These are phyloP conservation scores for Cydia pomonella DNA, from an alignment of 1,140 invertebrate genomes.

Conservation along the genomic window DNA sequence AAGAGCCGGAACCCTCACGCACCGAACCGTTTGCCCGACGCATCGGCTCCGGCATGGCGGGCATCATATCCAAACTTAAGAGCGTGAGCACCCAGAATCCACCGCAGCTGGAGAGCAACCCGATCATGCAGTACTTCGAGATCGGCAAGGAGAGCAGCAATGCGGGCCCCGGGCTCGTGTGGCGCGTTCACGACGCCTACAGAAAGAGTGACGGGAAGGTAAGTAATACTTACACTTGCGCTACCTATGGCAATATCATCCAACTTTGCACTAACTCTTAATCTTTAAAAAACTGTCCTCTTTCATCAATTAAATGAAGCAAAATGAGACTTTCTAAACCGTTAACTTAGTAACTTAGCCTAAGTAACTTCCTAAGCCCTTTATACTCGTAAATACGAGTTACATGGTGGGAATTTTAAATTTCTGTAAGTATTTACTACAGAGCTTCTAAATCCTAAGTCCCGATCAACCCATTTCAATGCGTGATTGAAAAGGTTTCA, in stretches of 20 bases:
- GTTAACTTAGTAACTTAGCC: no score
- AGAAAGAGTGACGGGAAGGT: constrained; percentile 95
- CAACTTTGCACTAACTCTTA: not conserved
- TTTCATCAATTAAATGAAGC: no score
- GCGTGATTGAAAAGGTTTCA: no score
- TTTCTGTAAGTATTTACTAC: no score
- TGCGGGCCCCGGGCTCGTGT: constrained; percentile 94
- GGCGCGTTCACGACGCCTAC: constrained; percentile 95
- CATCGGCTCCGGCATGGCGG: constrained; percentile 61
- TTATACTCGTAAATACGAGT: no score
- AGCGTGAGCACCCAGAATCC: constrained; percentile 77
- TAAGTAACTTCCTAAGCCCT: no score
- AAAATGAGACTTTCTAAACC: no score
- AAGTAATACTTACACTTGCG: constrained; percentile 60
- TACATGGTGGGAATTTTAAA: no score
- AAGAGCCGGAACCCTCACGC: constrained; percentile 35
- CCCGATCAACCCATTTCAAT: no score
- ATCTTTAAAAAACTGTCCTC: no score
- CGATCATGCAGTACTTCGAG: constrained; percentile 93
- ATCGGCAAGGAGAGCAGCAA: constrained; percentile 93
- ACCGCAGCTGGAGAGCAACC: constrained; percentile 88
- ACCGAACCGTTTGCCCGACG: constrained; percentile 47
- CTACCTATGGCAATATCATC: constrained; percentile 6
- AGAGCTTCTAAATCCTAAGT: no score
- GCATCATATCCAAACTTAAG: constrained; percentile 90